Conservation (phyloP, 2,113 vertebrate genomes). For the Ahaetulla prasina region DNA sequence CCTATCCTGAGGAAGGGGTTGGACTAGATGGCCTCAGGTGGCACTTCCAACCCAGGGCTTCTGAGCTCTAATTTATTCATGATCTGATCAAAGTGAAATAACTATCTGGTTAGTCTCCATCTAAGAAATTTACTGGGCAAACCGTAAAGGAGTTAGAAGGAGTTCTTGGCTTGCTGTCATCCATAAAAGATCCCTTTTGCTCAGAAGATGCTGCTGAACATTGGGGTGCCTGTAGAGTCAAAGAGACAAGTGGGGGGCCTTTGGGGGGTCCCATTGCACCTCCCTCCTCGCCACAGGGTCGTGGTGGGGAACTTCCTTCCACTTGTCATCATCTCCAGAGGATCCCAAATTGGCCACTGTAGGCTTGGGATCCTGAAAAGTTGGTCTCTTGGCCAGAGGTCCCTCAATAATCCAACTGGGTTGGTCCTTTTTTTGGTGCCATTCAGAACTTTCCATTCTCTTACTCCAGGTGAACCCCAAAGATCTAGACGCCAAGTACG, state of each 20-base stretch:
- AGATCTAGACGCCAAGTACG: conserved; percentile 89
- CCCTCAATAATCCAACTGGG: background rate
- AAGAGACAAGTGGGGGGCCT: background rate
- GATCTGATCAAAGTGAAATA: background rate
- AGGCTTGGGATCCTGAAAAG: background rate
- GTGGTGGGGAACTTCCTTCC: background rate
- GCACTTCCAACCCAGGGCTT: background rate
- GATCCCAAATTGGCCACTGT: background rate
- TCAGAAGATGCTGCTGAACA: background rate
- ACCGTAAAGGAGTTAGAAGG: background rate
- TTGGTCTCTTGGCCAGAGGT: background rate
- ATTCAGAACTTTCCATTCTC: background rate
- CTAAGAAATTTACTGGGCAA: background rate
- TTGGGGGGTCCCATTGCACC: background rate
- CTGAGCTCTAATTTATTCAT: background rate
- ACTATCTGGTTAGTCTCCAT: background rate
- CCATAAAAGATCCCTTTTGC: background rate
- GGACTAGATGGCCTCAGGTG: background rate
- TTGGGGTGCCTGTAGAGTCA: background rate
- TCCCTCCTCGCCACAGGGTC: background rate
- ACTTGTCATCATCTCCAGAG: background rate
- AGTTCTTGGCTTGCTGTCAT: background rate
- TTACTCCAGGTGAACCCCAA: conserved; percentile 83
- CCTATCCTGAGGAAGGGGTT: background rate
- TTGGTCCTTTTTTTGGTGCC: background rate